phyloP scores from a whole-genome alignment of 2,113 vertebrate species.

The Brienomyrus longianalis region DNA sequence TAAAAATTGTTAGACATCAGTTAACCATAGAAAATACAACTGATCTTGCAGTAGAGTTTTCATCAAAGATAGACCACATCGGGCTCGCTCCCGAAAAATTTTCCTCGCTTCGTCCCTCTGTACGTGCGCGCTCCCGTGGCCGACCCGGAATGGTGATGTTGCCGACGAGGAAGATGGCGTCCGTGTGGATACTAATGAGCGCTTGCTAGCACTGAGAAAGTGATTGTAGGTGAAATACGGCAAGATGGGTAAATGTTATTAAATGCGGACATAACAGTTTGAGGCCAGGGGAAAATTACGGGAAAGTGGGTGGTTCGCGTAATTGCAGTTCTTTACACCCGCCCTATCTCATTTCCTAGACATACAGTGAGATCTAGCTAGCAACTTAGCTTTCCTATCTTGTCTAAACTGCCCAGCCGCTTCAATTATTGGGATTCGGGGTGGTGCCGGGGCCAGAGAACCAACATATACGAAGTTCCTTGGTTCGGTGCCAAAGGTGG shows the following conservation, averaged over 20 bases:
- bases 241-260: background rate
- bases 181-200: conserved; percentile 16
- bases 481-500: background rate
- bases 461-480: background rate
- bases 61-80: background rate
- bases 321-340: background rate
- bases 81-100: background rate
- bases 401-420: background rate
- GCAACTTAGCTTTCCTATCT: background rate
- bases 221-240: background rate
- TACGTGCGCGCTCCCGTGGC: conserved; percentile 23
- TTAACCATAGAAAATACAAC: background rate
- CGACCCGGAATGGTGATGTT: conserved; percentile 13
- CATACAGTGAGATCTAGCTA: conserved; percentile 6
- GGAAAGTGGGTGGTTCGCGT: background rate
- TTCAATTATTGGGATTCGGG: background rate
- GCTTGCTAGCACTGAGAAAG: conserved; percentile 10
- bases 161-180: conserved; percentile 26
- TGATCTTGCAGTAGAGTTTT: background rate
- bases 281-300: background rate
- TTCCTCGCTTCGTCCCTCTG: background rate
- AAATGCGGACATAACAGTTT: background rate
- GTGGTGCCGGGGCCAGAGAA: background rate
- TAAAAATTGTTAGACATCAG: background rate
- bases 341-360: background rate